phyloP scores from a whole-genome alignment of 2,113 vertebrate species.

The Nicator chloris region DNA sequence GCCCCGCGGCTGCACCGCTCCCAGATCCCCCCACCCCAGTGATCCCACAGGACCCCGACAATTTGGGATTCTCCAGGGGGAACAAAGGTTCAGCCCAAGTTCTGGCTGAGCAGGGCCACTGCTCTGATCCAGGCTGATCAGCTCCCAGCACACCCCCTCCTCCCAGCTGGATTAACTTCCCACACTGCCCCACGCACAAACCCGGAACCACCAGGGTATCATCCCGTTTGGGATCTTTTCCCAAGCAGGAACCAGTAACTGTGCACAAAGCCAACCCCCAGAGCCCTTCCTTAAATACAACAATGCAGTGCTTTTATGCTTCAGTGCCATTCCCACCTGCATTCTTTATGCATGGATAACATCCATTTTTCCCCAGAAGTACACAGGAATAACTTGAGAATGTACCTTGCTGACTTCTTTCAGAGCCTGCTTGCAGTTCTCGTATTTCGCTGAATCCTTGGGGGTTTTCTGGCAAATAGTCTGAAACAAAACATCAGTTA shows the following conservation, averaged over 20 bases:
- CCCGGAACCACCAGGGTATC: accelerated
- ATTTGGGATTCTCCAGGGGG: neutral
- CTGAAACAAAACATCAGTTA: slow-evolving; percentile 69
- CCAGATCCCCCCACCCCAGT: accelerated
- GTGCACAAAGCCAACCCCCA: neutral
- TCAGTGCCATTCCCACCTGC: neutral
- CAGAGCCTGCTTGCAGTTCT: slow-evolving; percentile 85
- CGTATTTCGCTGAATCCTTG: slow-evolving; percentile 83
- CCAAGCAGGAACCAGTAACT: neutral
- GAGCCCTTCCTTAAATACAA: neutral
- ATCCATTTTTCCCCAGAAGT: neutral
- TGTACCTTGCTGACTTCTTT: slow-evolving; percentile 93
- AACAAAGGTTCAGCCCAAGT: neutral
- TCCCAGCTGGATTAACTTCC: neutral
- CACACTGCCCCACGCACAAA: neutral
- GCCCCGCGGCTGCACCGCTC: accelerated
- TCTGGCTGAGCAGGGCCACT: neutral
- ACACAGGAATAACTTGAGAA: neutral
- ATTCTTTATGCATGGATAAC: neutral
- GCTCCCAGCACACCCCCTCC: neutral
- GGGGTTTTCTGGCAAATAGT: slow-evolving; percentile 96
- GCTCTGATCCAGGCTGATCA: neutral
- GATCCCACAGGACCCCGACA: accelerated
- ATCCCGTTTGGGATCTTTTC: neutral
- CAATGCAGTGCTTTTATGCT: neutral